Evolutionary conservation across 2,797 vertebrate species (phyloP).

Genomic region (Anabacerthia variegaticeps): DNA sequence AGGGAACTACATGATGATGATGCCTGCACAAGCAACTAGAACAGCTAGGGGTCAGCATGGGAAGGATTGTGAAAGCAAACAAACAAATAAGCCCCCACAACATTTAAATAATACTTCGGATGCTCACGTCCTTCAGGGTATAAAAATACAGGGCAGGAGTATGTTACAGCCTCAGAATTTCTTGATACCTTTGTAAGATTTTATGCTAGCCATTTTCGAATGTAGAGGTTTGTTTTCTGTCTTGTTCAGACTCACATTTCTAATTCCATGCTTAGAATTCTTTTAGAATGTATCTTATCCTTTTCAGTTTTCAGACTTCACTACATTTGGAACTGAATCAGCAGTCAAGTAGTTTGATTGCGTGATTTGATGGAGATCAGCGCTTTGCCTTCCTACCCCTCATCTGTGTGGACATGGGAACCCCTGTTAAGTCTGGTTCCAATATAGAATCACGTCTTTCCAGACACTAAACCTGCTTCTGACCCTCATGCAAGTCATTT

Average conservation of each 20-base stretch:
- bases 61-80: not conserved
- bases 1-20: not conserved
- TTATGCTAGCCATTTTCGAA: not conserved
- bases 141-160: not conserved
- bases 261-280: not conserved
- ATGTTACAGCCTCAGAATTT: not conserved
- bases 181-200: not conserved
- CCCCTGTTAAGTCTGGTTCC: not conserved
- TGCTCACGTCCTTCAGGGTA: fast-evolving
- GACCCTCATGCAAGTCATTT: not conserved
- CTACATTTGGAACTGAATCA: not conserved
- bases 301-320: not conserved
- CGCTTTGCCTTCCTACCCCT: not conserved
- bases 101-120: not conserved
- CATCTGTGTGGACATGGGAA: fast-evolving
- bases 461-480: not conserved
- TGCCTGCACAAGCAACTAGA: not conserved
- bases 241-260: not conserved
- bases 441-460: not conserved
- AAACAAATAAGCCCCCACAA: not conserved
- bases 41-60: not conserved
- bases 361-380: not conserved
- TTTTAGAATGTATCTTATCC: not conserved
- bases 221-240: not conserved
- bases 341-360: not conserved